Conservation (phyloP, 2,888 invertebrate genomes). For the Atethmia centrago region DNA sequence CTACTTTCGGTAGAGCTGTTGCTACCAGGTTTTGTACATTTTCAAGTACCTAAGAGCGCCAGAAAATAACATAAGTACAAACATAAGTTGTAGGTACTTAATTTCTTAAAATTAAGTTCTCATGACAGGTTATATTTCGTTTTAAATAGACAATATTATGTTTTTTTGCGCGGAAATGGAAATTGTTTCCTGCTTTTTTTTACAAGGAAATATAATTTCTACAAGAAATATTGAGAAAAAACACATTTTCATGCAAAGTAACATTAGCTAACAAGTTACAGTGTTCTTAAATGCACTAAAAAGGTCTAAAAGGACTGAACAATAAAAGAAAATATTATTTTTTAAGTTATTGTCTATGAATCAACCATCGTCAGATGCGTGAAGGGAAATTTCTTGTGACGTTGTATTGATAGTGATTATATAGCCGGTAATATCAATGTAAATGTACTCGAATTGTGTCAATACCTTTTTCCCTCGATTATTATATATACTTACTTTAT, state of each 20-base stretch:
- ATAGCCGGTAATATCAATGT: slow-evolving; percentile 41
- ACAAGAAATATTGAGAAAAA: neutral
- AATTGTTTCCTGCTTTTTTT: too few relatives aligned
- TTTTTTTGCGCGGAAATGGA: too few relatives aligned
- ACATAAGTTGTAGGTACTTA: neutral
- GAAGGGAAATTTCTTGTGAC: slow-evolving; percentile 39
- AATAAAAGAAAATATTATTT: neutral
- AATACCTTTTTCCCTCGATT: slow-evolving; percentile 29
- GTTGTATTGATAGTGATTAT: slow-evolving; percentile 37
- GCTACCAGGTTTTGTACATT: neutral
- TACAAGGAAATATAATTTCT: too few relatives aligned
- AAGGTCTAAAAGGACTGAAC: neutral
- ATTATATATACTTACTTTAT: too few relatives aligned
- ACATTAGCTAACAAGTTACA: neutral
- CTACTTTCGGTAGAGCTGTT: neutral
- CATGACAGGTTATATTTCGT: neutral
- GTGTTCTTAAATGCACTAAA: neutral
- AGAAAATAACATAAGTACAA: neutral
- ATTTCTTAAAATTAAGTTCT: neutral
- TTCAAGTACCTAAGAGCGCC: neutral
- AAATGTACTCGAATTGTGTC: slow-evolving; percentile 25
- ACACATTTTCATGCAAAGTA: neutral
- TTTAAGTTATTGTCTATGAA: slow-evolving; percentile 3
- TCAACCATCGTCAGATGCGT: slow-evolving; percentile 10
- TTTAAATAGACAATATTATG: neutral